These are phyloP conservation scores for Pelvicachromis taeniatus DNA, from an alignment of 2,113 vertebrate species.

Conservation along the genomic window DNA sequence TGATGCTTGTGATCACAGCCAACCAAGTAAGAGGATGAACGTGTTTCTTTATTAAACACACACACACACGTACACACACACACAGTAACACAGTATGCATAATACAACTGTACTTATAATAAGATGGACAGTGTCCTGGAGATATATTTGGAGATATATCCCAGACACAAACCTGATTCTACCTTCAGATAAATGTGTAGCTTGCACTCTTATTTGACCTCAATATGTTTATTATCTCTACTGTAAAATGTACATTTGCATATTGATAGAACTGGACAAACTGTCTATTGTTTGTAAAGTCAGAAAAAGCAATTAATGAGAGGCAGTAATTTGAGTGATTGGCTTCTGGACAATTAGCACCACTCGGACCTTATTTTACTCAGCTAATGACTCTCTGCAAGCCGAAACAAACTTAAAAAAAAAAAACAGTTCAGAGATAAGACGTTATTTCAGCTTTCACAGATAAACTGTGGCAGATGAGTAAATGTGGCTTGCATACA, in stretches of 20 bases:
- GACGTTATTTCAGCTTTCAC: neutral
- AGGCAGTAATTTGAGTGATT: conserved; percentile 14
- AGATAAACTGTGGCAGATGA: neutral
- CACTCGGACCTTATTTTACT: conserved; percentile 16
- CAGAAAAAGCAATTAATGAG: conserved; percentile 10
- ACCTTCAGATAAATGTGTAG: neutral
- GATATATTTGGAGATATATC: neutral
- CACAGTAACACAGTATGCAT: neutral
- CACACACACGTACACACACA: neutral
- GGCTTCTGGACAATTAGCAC: conserved; percentile 31
- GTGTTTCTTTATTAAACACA: rapidly evolving
- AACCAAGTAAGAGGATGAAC: neutral
- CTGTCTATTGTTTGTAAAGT: conserved; percentile 6
- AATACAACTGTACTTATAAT: neutral
- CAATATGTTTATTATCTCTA: neutral
- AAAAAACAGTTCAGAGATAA: conserved; percentile 14
- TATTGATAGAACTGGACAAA: conserved; percentile 15
- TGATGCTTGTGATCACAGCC: neutral
- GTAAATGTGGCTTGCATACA: neutral
- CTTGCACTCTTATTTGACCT: neutral
- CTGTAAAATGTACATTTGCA: neutral
- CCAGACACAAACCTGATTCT: neutral
- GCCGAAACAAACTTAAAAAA: neutral
- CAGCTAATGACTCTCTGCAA: conserved; percentile 19
- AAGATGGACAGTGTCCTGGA: neutral